phyloP scores from a whole-genome alignment of 2,888 invertebrate species.

The Therioaphis trifolii region DNA sequence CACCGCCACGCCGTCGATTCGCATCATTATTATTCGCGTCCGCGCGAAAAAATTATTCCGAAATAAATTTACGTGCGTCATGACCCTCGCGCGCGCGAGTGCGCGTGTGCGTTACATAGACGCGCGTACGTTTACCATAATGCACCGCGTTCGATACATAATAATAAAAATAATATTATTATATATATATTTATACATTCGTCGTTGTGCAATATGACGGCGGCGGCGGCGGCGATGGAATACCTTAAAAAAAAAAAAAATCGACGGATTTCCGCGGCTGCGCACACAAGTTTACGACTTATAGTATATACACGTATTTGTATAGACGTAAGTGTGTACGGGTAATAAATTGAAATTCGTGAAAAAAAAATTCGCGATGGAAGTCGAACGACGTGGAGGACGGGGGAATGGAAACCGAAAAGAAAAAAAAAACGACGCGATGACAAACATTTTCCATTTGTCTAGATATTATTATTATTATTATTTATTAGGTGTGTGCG shows the following conservation, averaged over 20 bases:
- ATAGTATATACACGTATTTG: neutral
- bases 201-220: neutral
- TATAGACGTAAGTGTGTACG: neutral
- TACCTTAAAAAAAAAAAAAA: neutral
- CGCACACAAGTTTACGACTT: neutral
- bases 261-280: neutral
- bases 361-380: neutral
- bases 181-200: neutral
- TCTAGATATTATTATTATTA: neutral
- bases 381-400: neutral
- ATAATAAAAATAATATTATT: neutral
- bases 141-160: neutral
- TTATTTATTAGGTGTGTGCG: neutral
- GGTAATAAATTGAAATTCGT: neutral
- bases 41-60: slow-evolving; percentile 58
- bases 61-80: slow-evolving; percentile 54
- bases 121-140: neutral
- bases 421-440: neutral
- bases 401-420: neutral
- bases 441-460: slow-evolving; percentile 17
- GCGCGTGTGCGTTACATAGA: neutral
- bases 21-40: slow-evolving; percentile 52
- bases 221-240: neutral
- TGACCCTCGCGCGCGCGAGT: slow-evolving; percentile 2
- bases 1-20: neutral